Conservation (phyloP, 2,797 vertebrate species). For the Nannoperca obscura region DNA sequence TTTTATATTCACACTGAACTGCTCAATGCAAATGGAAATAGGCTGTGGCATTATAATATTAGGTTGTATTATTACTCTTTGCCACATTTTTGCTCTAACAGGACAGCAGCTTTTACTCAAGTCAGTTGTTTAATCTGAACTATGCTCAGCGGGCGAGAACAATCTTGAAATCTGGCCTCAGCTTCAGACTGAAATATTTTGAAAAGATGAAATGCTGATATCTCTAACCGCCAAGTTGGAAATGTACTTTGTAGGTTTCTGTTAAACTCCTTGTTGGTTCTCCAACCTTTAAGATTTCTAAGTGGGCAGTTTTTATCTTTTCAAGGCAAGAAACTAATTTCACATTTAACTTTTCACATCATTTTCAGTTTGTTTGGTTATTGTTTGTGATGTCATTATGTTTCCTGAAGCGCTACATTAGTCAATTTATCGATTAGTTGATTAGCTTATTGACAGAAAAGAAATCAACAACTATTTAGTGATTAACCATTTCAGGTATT, state of each 20-base stretch:
- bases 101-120: slow-evolving; percentile 33
- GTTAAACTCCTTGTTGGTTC: neutral
- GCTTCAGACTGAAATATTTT: slow-evolving; percentile 4
- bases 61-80: slow-evolving; percentile 12
- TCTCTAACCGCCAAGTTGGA: neutral
- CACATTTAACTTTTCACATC: neutral
- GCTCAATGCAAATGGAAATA: slow-evolving; percentile 20
- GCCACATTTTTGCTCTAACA: slow-evolving; percentile 3
- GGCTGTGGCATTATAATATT: slow-evolving; percentile 11
- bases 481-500: neutral
- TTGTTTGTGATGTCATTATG: neutral
- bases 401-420: neutral
- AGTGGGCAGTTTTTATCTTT: neutral
- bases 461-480: neutral
- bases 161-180: slow-evolving; percentile 32
- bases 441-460: neutral
- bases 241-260: neutral
- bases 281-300: neutral
- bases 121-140: slow-evolving; percentile 58
- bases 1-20: slow-evolving; percentile 20
- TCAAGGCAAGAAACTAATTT: neutral
- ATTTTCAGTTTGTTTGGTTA: neutral
- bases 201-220: neutral
- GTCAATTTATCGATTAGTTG: neutral
- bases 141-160: slow-evolving; percentile 24